These are phyloP conservation scores for Limnephilus lunatus DNA, from an alignment of 2,888 invertebrate species.

Conservation along the genomic window DNA sequence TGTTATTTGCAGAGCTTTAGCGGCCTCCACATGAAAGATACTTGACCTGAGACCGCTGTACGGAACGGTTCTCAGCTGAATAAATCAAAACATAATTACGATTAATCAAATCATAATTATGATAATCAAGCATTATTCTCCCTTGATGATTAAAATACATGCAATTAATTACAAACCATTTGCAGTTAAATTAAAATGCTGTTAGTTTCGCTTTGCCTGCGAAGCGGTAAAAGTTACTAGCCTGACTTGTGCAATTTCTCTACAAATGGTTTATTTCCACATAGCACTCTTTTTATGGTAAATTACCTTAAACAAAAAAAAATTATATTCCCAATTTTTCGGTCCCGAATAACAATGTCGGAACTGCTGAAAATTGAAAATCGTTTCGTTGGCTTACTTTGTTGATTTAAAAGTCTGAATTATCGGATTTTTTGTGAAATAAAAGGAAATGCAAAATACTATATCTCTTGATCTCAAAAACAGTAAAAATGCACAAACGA, in stretches of 20 bases:
- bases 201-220: background rate
- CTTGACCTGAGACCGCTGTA: background rate
- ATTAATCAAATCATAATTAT: background rate
- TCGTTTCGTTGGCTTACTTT: no score
- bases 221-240: background rate
- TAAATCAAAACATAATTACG: background rate
- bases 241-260: background rate
- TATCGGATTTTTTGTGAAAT: no score
- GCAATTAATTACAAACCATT: background rate
- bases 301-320: no score
- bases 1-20: background rate
- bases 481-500: no score
- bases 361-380: no score
- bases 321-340: no score
- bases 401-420: no score
- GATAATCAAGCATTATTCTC: background rate
- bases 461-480: no score
- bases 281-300: no score
- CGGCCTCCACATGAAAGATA: background rate
- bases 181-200: background rate
- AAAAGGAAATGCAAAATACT: no score
- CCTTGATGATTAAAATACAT: background rate
- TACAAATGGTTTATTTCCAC: background rate
- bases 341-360: no score
- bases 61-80: background rate